Conservation (phyloP, 2,113 vertebrate species). For the Crotalus helleri region DNA sequence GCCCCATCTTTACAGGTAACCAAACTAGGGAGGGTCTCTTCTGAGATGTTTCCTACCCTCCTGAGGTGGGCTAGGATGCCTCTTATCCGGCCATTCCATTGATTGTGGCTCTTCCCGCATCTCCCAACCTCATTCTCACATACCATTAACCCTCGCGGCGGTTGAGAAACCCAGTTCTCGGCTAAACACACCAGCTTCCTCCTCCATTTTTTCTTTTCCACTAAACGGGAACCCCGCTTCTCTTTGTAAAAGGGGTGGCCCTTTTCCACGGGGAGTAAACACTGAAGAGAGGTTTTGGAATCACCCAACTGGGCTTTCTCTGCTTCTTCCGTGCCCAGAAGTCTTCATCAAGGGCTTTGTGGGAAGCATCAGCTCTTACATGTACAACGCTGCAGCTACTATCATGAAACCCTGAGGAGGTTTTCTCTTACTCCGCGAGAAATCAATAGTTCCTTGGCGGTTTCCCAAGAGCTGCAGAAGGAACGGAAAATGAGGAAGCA, state of each 20-base stretch:
- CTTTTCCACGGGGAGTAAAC: background rate
- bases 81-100: background rate
- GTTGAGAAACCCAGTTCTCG: background rate
- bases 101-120: background rate
- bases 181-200: background rate
- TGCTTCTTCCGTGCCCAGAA: background rate
- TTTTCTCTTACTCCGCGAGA: background rate
- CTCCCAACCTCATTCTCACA: background rate
- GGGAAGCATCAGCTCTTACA: background rate
- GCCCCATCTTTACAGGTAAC: background rate
- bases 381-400: background rate
- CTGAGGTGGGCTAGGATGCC: background rate
- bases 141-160: background rate
- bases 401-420: rapidly evolving
- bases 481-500: rapidly evolving
- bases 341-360: rapidly evolving
- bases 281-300: background rate
- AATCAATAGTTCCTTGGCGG: background rate
- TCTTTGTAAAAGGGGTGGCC: background rate
- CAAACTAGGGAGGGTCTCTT: background rate
- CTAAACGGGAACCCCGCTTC: background rate
- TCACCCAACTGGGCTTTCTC: background rate
- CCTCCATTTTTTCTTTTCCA: background rate
- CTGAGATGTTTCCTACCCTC: background rate
- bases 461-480: background rate